Evolutionary conservation across 1,140 invertebrate genomes (phyloP).

Genomic region (Atopsyche davidsoni): DNA sequence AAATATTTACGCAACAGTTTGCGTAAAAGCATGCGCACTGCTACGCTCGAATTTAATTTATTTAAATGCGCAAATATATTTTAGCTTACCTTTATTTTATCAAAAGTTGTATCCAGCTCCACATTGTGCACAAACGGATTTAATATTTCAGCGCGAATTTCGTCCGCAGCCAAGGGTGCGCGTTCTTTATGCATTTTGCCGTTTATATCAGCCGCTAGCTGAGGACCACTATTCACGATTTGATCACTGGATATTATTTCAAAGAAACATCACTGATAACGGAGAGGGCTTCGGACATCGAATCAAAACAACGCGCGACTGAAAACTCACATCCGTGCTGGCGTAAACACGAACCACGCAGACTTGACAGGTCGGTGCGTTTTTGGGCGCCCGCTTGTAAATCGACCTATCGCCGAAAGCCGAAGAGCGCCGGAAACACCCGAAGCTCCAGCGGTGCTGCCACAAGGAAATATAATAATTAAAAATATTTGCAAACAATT

Average conservation of each 20-base stretch:
- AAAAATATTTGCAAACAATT: no score
- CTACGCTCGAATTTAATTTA: no score
- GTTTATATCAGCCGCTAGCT: conserved; percentile 50
- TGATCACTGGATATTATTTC: neutral
- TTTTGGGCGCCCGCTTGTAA: neutral
- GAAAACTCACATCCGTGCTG: conserved; percentile 15
- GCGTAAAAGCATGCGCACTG: no score
- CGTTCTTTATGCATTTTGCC: conserved; percentile 47
- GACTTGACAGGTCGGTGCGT: conserved; percentile 8
- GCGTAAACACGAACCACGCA: conserved; percentile 13
- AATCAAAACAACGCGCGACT: conserved; percentile 11
- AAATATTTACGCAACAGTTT: no score
- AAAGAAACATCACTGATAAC: conserved; percentile 16
- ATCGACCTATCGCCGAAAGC: conserved; percentile 3
- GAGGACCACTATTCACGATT: neutral
- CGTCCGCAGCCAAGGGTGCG: conserved; percentile 45
- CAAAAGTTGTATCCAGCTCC: conserved; percentile 74
- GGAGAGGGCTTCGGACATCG: no score
- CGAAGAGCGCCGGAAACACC: conserved; percentile 7
- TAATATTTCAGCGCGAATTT: conserved; percentile 51
- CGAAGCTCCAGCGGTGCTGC: conserved; percentile 2
- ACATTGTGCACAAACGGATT: conserved; percentile 82
- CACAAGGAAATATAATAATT: no score
- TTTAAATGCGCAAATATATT: no score
- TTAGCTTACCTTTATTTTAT: conserved; percentile 73